These are phyloP conservation scores for Ctenomys sociabilis DNA, from an alignment of 2,113 vertebrate species.

Conservation along the genomic window DNA sequence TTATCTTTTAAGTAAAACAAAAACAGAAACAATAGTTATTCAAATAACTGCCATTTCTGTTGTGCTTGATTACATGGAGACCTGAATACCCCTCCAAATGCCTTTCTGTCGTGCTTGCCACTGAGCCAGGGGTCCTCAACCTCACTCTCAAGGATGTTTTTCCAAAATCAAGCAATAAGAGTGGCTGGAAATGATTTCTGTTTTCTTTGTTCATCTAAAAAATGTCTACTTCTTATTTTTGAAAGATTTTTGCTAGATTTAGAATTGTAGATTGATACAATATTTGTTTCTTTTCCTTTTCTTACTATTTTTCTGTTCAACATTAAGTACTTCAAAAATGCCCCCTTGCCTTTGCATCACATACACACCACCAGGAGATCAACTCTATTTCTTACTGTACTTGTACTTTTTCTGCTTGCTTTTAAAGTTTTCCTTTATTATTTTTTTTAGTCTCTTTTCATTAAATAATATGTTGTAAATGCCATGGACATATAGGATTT, in stretches of 20 bases:
- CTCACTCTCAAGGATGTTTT: background rate
- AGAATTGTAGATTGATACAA: background rate
- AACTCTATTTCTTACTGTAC: background rate
- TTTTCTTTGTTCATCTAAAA: conserved; percentile 1
- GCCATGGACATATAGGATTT: background rate
- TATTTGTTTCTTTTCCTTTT: background rate
- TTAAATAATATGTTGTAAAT: background rate
- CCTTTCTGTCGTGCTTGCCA: too few species aligned
- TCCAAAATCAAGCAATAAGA: background rate
- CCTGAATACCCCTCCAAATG: background rate
- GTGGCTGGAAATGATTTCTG: background rate
- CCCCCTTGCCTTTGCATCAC: background rate
- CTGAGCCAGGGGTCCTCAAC: background rate
- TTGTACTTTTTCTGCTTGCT: background rate
- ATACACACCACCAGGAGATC: background rate
- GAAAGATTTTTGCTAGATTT: conserved; percentile 37
- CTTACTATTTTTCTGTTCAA: background rate
- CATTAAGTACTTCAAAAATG: background rate
- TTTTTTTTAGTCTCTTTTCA: background rate
- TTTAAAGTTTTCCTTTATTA: background rate
- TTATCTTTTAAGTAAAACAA: conserved; percentile 29
- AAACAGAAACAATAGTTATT: conserved; percentile 8
- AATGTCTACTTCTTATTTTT: background rate
- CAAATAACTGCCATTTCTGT: background rate
- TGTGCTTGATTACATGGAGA: background rate